These are phyloP conservation scores for Thalassarche chlororhynchos DNA, from an alignment of 2,113 vertebrate species.

Conservation along the genomic window DNA sequence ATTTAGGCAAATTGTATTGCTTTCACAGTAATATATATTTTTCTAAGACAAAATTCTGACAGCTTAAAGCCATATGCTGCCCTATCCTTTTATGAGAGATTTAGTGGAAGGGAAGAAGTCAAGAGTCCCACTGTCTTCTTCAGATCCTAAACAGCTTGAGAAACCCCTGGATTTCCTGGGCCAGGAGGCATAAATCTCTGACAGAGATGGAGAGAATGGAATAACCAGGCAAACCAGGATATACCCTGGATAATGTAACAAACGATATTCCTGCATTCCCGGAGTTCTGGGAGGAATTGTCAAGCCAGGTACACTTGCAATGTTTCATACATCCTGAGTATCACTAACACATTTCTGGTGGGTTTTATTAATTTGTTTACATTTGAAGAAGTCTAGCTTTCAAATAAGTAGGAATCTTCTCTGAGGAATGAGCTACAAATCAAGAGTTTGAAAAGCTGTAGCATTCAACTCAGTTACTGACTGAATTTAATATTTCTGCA, in stretches of 20 bases:
- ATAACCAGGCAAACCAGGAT: neutral
- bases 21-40: neutral
- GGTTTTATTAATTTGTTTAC: neutral
- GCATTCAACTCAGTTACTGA: neutral
- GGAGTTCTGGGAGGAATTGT: neutral
- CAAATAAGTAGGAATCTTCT: neutral
- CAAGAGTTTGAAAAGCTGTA: neutral
- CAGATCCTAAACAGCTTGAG: neutral
- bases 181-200: neutral
- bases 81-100: neutral
- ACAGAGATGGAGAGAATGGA: neutral
- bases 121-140: neutral
- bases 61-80: neutral
- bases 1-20: neutral
- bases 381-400: neutral
- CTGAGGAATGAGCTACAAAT: neutral
- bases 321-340: neutral
- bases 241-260: neutral
- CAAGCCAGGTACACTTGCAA: neutral
- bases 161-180: neutral
- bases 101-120: neutral
- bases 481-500: neutral
- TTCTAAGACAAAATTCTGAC: neutral
- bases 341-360: neutral
- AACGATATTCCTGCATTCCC: neutral